phyloP scores from a whole-genome alignment of 2,113 vertebrate species.

The Aptenodytes patagonicus region DNA sequence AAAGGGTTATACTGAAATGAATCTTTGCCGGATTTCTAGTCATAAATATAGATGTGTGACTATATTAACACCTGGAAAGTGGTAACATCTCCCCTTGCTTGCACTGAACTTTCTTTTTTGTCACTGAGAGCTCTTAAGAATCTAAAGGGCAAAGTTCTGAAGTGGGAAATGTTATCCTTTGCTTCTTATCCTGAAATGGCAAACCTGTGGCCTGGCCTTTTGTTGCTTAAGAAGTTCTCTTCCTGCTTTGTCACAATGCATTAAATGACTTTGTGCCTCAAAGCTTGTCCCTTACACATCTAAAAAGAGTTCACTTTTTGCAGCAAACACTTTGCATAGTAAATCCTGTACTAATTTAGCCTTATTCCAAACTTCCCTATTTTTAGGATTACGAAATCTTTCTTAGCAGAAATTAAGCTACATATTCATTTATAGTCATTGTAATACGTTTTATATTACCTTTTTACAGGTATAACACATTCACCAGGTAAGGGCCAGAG shows the following conservation, averaged over 20 bases:
- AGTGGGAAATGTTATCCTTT: conserved; percentile 5
- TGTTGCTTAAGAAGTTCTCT: conserved; percentile 7
- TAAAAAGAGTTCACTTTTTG: neutral
- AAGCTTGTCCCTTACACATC: neutral
- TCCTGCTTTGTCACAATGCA: neutral
- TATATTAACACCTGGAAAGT: neutral
- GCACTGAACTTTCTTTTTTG: neutral
- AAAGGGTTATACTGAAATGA: neutral
- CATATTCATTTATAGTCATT: neutral
- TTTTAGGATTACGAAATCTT: neutral
- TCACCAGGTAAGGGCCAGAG: neutral
- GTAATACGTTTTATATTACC: neutral
- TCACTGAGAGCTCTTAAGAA: neutral
- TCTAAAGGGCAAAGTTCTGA: conserved; percentile 25
- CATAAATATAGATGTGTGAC: neutral
- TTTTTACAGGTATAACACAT: neutral
- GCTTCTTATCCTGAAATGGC: conserved; percentile 13
- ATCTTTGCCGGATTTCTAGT: neutral
- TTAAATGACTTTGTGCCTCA: neutral
- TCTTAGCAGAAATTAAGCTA: neutral
- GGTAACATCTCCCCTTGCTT: neutral
- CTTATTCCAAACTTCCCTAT: neutral
- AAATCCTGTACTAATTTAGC: neutral
- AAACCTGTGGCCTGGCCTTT: conserved; percentile 15
- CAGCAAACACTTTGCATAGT: neutral